These are phyloP conservation scores for Odontocolon sp. DNA, from an alignment of 2,888 invertebrate species.

Conservation along the genomic window DNA sequence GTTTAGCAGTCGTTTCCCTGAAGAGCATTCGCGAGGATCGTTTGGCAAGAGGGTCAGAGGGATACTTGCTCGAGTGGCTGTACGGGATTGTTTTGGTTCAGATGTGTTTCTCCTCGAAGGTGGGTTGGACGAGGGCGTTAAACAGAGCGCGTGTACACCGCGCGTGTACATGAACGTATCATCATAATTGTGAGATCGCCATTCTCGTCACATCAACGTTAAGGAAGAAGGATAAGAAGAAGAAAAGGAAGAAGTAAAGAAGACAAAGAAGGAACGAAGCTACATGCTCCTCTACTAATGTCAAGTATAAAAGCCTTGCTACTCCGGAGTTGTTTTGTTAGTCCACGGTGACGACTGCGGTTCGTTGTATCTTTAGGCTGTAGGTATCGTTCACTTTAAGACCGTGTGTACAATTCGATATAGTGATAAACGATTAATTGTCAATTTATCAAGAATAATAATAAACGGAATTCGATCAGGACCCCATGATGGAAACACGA, in stretches of 20 bases:
- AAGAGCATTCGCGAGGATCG: conserved; percentile 72
- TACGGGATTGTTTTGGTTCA: conserved; percentile 78
- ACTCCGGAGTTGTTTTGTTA: conserved; percentile 55
- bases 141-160: conserved; percentile 77
- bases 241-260: conserved; percentile 57
- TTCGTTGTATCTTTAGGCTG: conserved; percentile 31
- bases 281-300: conserved; percentile 48
- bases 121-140: conserved; percentile 72
- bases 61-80: conserved; percentile 76
- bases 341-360: conserved; percentile 58
- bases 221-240: conserved; percentile 64
- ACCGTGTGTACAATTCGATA: not conserved
- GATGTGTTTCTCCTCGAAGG: conserved; percentile 66
- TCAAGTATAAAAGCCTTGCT: conserved; percentile 61
- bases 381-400: conserved; percentile 10
- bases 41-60: conserved; percentile 79
- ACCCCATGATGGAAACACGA: conserved; percentile 61
- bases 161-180: conserved; percentile 49
- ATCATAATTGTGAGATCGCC: conserved; percentile 50
- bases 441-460: not conserved
- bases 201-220: conserved; percentile 20
- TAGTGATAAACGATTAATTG: not conserved
- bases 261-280: conserved; percentile 12
- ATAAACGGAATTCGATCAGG: conserved; percentile 15
- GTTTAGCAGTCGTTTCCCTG: conserved; percentile 30